These are phyloP conservation scores for Caenorhabditis latens DNA, from an alignment of 1,140 invertebrate species.

Conservation along the genomic window DNA sequence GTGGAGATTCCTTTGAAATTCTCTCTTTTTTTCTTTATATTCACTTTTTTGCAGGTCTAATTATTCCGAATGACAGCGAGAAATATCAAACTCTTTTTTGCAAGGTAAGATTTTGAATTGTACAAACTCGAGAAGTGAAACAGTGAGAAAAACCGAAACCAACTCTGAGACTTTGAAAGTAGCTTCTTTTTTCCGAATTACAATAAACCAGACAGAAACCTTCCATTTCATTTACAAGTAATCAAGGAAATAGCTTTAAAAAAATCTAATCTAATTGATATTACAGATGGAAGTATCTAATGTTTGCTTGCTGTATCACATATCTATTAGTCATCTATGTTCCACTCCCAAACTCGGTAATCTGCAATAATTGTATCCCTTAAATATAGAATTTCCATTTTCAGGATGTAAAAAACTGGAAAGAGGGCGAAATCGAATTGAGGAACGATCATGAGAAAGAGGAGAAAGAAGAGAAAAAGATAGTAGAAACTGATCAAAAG, in stretches of 20 bases:
- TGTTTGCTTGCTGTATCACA: slow-evolving; percentile 45
- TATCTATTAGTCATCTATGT: slow-evolving; percentile 7
- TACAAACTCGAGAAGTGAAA: not conserved
- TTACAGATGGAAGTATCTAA: slow-evolving; percentile 43
- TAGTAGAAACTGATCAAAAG: not conserved
- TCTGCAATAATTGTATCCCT: not conserved
- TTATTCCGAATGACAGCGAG: slow-evolving; percentile 29
- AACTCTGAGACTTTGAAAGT: no score
- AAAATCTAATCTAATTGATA: not conserved
- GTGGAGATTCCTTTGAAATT: not conserved
- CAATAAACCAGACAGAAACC: no score
- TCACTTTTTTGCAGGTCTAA: slow-evolving; percentile 17
- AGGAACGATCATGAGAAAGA: not conserved
- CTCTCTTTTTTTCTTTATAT: not conserved
- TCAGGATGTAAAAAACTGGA: slow-evolving; percentile 6
- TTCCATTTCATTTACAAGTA: no score
- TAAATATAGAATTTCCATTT: not conserved
- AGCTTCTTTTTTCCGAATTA: no score
- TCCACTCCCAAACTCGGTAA: slow-evolving; percentile 6
- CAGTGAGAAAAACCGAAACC: no score
- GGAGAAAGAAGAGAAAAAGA: not conserved
- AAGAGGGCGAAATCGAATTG: slow-evolving; percentile 1
- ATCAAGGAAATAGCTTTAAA: no score
- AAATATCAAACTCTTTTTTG: slow-evolving; percentile 24
- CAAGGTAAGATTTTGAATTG: slow-evolving; percentile 3